Base-by-base conservation (phyloP, 2,888 invertebrate genomes). In the Drosophila niveifrons region DNA sequence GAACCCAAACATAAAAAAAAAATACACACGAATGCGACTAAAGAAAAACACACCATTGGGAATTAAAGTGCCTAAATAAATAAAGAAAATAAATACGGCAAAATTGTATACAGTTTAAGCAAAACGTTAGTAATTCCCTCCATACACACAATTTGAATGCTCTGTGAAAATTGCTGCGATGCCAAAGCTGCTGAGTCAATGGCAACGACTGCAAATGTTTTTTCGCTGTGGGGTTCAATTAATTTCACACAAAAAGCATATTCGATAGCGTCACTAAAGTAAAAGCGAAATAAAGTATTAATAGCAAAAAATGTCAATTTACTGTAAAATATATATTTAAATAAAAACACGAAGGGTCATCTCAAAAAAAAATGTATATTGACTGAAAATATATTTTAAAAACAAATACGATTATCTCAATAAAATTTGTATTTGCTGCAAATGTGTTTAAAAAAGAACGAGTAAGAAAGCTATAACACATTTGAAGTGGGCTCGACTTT, bases 11-110 rank as follows among this genome's bases (percentile, higher is more conserved):
- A 43, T 2, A 43, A 43, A 43, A 43, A 7, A 56, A 10, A 44
- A 51, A 73, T 61, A 70, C 36, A 74, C 52, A 57, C n/a, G 39
- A 31, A 10, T 48, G 36, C 44, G 8, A 11, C 4, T 46, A 10
- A 52, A 36, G 55, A 17, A 56, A 71, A 71, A 57, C 11, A 47
- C 53, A 34, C 65, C 48, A 44, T 18, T 39, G 59, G 75, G 58
- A 66, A 70, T 74, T 62, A 55, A 62, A 39, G 31, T 50, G 58
- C 31, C 71, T 61, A 44, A 65, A 65, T 53, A 65, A 70, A 70
- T 64, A 57, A 18, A 13, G 41, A 10, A 43, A 55, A 55, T 31
- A 55, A 43, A 43, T 31, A 43, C 31, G 43, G 10, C 17, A 44
- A 55, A 55, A 51, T 52, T 36, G 29, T 11, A 34, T 52, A 61